A percentile compares a stretch with the other conserved stretches of the same genome.
Evolutionary conservation across 2,797 vertebrate species (phyloP).

Genomic region (Smutsia temminckii): DNA sequence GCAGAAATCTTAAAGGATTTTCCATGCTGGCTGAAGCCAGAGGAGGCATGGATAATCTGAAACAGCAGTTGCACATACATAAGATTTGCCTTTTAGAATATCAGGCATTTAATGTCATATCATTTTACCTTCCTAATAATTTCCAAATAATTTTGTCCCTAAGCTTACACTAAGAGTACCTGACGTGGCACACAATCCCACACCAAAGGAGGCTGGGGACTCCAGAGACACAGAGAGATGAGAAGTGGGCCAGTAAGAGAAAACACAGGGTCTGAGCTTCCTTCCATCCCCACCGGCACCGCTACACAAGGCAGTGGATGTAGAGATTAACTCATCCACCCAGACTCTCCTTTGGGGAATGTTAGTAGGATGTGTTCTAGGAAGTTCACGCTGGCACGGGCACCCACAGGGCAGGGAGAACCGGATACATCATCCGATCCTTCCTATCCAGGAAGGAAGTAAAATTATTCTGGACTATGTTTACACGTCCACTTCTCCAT

Average conservation of each 20-base stretch:
- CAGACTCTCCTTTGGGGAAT: neutral
- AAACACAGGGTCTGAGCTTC: neutral
- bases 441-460: neutral
- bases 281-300: neutral
- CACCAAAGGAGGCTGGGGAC: neutral
- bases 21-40: neutral
- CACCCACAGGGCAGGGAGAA: neutral
- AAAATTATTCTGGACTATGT: neutral
- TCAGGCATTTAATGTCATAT: neutral
- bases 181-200: neutral
- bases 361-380: accelerated
- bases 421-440: neutral
- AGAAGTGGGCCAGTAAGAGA: no score
- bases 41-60: neutral
- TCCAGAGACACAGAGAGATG: no score
- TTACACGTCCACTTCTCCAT: accelerated
- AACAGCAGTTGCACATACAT: neutral
- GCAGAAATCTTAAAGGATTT: slow-evolving; percentile 1
- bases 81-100: neutral
- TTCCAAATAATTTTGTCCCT: neutral
- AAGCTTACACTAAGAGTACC: neutral
- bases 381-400: neutral
- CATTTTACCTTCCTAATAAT: neutral
- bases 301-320: accelerated
- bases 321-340: neutral